phyloP scores from a whole-genome alignment of 2,113 vertebrate genomes.

The Sminthopsis crassicaudata region DNA sequence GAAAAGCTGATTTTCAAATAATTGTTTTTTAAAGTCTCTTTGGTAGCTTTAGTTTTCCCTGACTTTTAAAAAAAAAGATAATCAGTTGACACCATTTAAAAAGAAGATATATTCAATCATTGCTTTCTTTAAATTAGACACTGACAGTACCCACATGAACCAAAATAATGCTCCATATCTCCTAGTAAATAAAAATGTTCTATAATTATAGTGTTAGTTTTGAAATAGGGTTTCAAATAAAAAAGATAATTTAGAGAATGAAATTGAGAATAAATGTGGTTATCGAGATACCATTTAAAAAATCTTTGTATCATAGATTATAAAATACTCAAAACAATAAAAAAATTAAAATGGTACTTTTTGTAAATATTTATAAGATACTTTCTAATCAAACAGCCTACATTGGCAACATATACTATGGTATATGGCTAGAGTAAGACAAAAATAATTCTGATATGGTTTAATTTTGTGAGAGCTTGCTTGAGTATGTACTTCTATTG shows the following conservation, averaged over 20 bases:
- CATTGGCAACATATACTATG: background rate
- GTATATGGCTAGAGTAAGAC: background rate
- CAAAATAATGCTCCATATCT: background rate
- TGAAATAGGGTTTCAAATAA: no score
- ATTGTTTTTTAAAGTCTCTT: background rate
- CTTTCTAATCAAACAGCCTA: background rate
- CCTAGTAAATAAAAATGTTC: no score
- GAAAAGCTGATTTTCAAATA: background rate
- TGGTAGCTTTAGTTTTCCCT: background rate
- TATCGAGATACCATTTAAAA: background rate
- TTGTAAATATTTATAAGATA: background rate
- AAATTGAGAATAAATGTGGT: background rate
- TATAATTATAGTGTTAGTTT: no score
- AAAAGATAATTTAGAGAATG: background rate
- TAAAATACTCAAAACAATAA: no score
- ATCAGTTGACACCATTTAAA: background rate
- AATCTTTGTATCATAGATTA: background rate
- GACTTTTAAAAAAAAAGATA: background rate
- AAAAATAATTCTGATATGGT: background rate
- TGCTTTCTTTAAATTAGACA: background rate
- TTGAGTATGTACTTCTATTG: background rate
- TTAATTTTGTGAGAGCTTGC: background rate
- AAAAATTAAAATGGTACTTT: background rate
- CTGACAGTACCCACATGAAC: background rate
- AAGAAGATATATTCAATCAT: background rate